Conservation (phyloP, 2,113 vertebrate genomes). For the Zapornia atra region DNA sequence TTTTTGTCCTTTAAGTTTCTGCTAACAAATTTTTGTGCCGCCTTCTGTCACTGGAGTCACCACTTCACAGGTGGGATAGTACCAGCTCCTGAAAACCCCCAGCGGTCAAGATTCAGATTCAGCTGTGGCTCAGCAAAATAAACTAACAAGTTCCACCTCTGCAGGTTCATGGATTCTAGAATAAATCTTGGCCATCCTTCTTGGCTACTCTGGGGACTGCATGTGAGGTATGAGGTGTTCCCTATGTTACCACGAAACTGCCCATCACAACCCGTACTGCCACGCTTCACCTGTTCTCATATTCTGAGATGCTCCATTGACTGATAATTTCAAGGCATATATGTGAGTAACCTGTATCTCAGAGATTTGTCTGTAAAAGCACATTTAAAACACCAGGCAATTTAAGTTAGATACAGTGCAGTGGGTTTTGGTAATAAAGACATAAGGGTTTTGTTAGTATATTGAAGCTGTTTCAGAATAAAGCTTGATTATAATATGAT, state of each 20-base stretch:
- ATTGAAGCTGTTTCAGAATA: not conserved
- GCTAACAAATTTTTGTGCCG: not conserved
- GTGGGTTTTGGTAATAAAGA: not conserved
- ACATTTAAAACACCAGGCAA: not conserved
- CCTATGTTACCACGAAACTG: not conserved
- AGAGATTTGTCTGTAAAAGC: not conserved
- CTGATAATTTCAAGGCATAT: not conserved
- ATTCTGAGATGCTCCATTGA: not conserved
- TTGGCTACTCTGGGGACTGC: not conserved
- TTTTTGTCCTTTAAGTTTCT: not conserved
- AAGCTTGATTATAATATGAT: not conserved
- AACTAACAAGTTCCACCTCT: not conserved
- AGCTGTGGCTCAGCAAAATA: not conserved
- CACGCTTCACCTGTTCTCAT: fast-evolving
- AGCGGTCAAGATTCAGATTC: not conserved
- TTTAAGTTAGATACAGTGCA: not conserved
- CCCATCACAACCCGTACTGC: not conserved
- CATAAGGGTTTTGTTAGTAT: not conserved
- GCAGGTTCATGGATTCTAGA: not conserved
- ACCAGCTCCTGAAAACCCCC: not conserved
- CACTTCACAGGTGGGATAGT: not conserved
- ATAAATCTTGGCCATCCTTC: not conserved
- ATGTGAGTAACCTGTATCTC: not conserved
- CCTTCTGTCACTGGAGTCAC: not conserved
- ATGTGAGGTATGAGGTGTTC: not conserved